These are phyloP conservation scores for Philereme transversata DNA, from an alignment of 2,888 invertebrate species.

Conservation along the genomic window DNA sequence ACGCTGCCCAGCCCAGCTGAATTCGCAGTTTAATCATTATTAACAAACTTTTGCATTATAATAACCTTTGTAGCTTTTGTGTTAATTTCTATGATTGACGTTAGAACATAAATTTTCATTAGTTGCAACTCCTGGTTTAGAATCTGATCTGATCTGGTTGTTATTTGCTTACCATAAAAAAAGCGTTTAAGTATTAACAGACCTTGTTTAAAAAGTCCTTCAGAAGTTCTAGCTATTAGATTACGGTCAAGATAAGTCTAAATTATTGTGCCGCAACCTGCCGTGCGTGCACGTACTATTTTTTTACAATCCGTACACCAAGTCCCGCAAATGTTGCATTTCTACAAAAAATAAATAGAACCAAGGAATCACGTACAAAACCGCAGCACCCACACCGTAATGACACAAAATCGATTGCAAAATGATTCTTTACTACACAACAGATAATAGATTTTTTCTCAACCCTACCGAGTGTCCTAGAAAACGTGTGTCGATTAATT, in stretches of 20 bases:
- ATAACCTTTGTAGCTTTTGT: too few relatives aligned
- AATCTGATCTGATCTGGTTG: too few relatives aligned
- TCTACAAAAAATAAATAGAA: slow-evolving; percentile 57
- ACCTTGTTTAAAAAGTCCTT: slow-evolving; percentile 6
- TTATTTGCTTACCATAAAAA: too few relatives aligned
- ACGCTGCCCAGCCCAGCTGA: too few relatives aligned
- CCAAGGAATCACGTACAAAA: slow-evolving; percentile 77
- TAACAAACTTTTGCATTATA: too few relatives aligned
- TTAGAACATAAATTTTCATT: too few relatives aligned
- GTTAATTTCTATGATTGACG: too few relatives aligned
- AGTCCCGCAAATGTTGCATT: slow-evolving; percentile 67
- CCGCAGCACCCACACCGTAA: slow-evolving; percentile 78
- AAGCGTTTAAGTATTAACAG: background rate
- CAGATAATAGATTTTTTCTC: slow-evolving; percentile 68
- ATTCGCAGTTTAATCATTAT: too few relatives aligned
- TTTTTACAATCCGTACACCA: slow-evolving; percentile 67
- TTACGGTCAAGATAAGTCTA: slow-evolving; percentile 34
- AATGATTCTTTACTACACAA: slow-evolving; percentile 76
- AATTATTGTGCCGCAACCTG: slow-evolving; percentile 24
- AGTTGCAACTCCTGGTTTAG: too few relatives aligned
- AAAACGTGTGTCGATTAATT: slow-evolving; percentile 70
- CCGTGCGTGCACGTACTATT: slow-evolving; percentile 61
- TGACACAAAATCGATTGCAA: slow-evolving; percentile 75
- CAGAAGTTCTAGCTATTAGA: slow-evolving; percentile 9
- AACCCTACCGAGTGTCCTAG: slow-evolving; percentile 63